These are phyloP conservation scores for Melanaphis sacchari DNA, from an alignment of 1,140 invertebrate genomes.

Conservation along the genomic window DNA sequence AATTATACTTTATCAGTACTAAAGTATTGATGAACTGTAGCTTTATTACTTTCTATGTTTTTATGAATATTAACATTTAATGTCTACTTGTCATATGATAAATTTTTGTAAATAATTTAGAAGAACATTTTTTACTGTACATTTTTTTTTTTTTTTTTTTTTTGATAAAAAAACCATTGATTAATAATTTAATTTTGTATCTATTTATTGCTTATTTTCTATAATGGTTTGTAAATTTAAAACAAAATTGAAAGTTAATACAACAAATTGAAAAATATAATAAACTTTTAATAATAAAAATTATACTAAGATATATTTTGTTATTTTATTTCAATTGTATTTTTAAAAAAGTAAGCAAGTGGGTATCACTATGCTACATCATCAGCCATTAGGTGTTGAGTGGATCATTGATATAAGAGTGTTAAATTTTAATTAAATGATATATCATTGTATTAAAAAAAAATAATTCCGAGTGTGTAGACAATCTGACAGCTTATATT, in stretches of 20 bases:
- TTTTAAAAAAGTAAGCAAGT: too few species aligned
- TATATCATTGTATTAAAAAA: too few species aligned
- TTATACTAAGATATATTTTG: too few species aligned
- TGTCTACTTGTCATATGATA: neutral
- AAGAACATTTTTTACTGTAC: neutral
- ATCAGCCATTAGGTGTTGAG: too few species aligned
- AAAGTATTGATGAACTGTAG: neutral
- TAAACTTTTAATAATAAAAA: neutral
- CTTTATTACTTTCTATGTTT: conserved; percentile 10
- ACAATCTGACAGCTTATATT: too few species aligned
- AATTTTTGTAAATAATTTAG: conserved; percentile 42
- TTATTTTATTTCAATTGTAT: neutral
- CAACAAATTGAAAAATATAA: neutral
- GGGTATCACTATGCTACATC: too few species aligned
- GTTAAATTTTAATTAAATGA: too few species aligned
- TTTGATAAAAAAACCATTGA: neutral
- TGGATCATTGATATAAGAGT: too few species aligned
- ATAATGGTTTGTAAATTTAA: neutral
- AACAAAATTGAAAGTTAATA: neutral
- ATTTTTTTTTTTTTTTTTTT: conserved; percentile 45
- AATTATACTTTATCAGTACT: neutral
- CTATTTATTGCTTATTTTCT: neutral
- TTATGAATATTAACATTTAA: neutral
- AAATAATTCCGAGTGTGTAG: too few species aligned
- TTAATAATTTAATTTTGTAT: neutral